phyloP scores from a whole-genome alignment of 2,888 invertebrate species.

The Camponotus fellah region DNA sequence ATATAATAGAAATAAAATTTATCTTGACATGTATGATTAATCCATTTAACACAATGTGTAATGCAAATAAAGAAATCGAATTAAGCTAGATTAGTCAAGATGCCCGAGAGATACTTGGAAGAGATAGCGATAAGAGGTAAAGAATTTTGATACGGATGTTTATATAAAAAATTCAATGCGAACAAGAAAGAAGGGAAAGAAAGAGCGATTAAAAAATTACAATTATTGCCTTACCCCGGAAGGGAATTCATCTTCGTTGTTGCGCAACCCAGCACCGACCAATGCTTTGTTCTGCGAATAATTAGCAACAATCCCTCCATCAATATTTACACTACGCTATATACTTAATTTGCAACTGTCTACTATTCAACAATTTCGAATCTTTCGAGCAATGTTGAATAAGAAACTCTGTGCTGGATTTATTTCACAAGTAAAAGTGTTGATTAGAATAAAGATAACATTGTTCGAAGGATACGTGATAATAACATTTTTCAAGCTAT shows the following conservation, averaged over 20 bases:
- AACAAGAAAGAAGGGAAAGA: not conserved
- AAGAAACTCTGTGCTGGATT: not conserved
- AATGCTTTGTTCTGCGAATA: constrained; percentile 79
- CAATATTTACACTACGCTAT: constrained; percentile 61
- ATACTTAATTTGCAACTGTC: constrained; percentile 57
- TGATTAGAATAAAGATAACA: not conserved
- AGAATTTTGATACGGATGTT: constrained; percentile 23
- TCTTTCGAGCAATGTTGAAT: constrained; percentile 25
- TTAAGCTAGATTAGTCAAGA: constrained; percentile 29
- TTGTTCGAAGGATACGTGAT: constrained; percentile 16
- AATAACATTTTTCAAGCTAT: constrained; percentile 37
- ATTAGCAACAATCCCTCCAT: constrained; percentile 69
- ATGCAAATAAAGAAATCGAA: constrained; percentile 5
- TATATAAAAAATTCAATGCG: constrained; percentile 37
- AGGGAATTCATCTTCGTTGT: constrained; percentile 82
- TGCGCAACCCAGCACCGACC: constrained; percentile 76
- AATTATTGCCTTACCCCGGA: constrained; percentile 80
- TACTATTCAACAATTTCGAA: constrained; percentile 47
- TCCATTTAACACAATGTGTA: not conserved
- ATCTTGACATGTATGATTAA: not conserved
- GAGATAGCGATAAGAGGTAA: not conserved
- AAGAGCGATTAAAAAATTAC: constrained; percentile 38
- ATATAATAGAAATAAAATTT: constrained; percentile 15
- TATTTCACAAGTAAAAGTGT: constrained; percentile 13
- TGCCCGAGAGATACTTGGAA: not conserved